Base-by-base conservation (phyloP, 2,797 vertebrate genomes). In the Melanotaenia pygmaea region DNA sequence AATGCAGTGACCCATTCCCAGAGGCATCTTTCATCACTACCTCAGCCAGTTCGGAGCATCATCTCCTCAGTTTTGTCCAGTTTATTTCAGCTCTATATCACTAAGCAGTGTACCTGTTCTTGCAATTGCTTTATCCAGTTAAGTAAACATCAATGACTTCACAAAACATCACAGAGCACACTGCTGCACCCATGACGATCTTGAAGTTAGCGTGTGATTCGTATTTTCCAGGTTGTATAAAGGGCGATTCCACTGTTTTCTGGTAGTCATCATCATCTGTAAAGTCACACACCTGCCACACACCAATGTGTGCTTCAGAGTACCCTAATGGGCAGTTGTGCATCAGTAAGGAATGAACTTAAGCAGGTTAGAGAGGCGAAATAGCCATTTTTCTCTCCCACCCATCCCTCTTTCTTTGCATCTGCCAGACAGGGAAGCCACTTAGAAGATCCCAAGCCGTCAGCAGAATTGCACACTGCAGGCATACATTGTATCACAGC, bases 371-470 rank as follows among this genome's bases (percentile, higher is more conserved):
- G n/a, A 67, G 71, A 80, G 80, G 80, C 81, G 71, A 79, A 70
- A 57, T 38, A 70, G 73, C 37, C 24, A 59, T 62, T 81, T 67
- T 40, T 64, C 7, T 67, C 37, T 47, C 37, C 26, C 13, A 13
- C 58, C 18, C 40, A 45, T 11, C 28, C 8, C 8, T 28, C 30
- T 58, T 58, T 40, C 14, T 54, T 59, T 64, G 67, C 47, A 63
- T 76, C 65, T 74, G 81, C 69, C 84, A 80, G 85, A 86, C 60
- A 66, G 81, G 50, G 57, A 73, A 74, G 57, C 68, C 76, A 74
- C 84, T 90, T 85, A 86, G 67, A 70, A 51, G 70, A 89, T 81
- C 77, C 78, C 71, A 65, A 86, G 60, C 74, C 74, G 80, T 91
- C 88, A 86, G 86, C 84, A 85, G 63, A 88, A 72, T 66, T 1